Evolutionary conservation across 2,113 vertebrate species (phyloP).

Genomic region (Dinomys branickii): DNA sequence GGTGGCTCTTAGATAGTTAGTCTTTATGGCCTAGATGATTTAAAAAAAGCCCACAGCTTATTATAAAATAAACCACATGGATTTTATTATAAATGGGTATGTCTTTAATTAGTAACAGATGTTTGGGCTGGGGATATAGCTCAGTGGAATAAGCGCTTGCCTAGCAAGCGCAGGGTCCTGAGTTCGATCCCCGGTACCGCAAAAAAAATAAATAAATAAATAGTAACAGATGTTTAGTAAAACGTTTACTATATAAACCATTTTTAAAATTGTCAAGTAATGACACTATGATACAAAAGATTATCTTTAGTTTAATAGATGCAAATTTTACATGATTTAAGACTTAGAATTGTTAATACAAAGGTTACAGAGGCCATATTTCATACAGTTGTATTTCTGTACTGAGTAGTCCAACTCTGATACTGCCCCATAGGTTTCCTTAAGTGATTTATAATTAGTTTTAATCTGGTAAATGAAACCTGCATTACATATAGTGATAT

Average conservation of each 20-base stretch:
- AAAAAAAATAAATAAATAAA: no score
- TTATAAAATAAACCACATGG: not conserved
- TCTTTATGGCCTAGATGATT: no score
- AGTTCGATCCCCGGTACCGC: no score
- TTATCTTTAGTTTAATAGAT: conserved; percentile 7
- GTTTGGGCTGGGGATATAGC: no score
- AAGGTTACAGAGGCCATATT: no score
- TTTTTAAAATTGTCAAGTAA: not conserved
- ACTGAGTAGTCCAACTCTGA: no score
- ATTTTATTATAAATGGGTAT: not conserved
- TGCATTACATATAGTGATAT: not conserved
- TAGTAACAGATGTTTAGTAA: conserved; percentile 7
- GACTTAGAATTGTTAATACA: no score
- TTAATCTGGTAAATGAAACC: not conserved
- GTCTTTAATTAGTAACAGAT: not conserved
- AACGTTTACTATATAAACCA: not conserved
- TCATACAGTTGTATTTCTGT: no score
- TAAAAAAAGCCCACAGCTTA: not conserved
- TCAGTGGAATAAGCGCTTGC: no score
- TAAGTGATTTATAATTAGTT: conserved; percentile 45
- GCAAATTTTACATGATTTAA: not conserved
- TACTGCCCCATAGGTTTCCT: not conserved
- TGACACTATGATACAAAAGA: not conserved
- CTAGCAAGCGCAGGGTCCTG: no score
- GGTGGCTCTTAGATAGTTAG: no score